Evolutionary conservation across 2,888 invertebrate species (phyloP).

Genomic region (Cinara cedri): DNA sequence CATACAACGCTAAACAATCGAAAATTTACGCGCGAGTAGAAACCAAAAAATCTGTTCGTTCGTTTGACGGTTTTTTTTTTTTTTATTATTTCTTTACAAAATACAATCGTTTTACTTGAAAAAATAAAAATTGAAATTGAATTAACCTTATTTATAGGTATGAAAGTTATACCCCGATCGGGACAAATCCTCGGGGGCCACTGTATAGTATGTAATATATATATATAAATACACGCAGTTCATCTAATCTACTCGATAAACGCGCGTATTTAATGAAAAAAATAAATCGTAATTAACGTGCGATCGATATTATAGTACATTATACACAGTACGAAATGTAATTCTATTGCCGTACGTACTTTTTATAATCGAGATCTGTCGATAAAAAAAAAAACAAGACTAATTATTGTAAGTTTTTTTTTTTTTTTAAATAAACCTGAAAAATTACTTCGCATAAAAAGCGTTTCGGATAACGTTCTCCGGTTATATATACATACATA

Average conservation of each 20-base stretch:
- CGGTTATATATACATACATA: neutral
- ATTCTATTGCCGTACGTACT: neutral
- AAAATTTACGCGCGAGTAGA: too few species aligned
- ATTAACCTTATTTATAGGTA: too few species aligned
- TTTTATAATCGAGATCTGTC: neutral
- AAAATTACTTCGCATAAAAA: neutral
- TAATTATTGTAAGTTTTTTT: neutral
- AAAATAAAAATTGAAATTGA: too few species aligned
- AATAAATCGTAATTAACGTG: neutral
- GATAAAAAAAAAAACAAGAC: neutral
- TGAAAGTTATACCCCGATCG: neutral
- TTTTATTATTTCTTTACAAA: too few species aligned
- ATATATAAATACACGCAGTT: too few species aligned
- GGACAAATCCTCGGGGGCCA: neutral
- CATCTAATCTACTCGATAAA: too few species aligned
- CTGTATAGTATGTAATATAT: too few species aligned
- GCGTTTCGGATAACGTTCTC: slow-evolving; percentile 10
- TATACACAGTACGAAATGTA: neutral
- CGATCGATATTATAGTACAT: neutral
- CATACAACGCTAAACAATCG: too few species aligned
- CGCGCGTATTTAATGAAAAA: neutral
- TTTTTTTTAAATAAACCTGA: neutral
- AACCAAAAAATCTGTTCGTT: too few species aligned
- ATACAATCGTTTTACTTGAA: too few species aligned
- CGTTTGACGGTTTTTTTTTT: too few species aligned